phyloP scores from a whole-genome alignment of 2,888 invertebrate genomes.

The Anarsia innoxiella region DNA sequence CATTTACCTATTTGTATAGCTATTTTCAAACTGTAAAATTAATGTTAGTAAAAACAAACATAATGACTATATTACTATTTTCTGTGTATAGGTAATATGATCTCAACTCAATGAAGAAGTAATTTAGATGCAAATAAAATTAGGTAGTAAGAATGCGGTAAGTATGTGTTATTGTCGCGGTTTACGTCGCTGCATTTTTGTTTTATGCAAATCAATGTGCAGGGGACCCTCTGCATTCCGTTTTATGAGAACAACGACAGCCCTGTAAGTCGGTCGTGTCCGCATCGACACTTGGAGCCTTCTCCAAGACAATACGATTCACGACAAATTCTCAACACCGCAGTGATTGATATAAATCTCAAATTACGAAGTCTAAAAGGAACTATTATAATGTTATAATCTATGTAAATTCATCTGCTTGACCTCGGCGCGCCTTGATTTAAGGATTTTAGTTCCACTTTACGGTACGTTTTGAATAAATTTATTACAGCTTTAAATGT shows the following conservation, averaged over 20 bases:
- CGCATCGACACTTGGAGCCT: neutral
- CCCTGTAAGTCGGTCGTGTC: slow-evolving; percentile 48
- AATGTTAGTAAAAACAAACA: too few species aligned
- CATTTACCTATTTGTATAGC: too few species aligned
- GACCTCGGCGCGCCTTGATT: slow-evolving; percentile 62
- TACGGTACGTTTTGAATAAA: slow-evolving; percentile 57
- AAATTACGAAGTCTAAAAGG: slow-evolving; percentile 28
- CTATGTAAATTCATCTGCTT: slow-evolving; percentile 52
- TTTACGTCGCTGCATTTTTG: slow-evolving; percentile 43
- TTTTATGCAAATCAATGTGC: slow-evolving; percentile 53
- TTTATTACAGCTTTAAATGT: slow-evolving; percentile 65
- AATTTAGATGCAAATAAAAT: slow-evolving; percentile 39
- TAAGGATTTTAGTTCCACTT: slow-evolving; percentile 59
- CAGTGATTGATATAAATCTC: slow-evolving; percentile 30
- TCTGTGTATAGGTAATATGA: too few species aligned
- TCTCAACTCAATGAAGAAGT: too few species aligned
- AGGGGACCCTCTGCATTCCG: slow-evolving; percentile 44
- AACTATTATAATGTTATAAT: slow-evolving; percentile 42
- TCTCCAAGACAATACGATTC: too few species aligned
- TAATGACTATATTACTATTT: too few species aligned
- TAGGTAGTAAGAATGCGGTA: slow-evolving; percentile 39
- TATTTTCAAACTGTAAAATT: too few species aligned
- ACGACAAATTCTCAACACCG: neutral
- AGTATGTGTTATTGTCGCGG: slow-evolving; percentile 38
- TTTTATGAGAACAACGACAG: slow-evolving; percentile 45